Evolutionary conservation across 2,113 vertebrate genomes (phyloP), one percentile per base, ranked within the genome.

Genomic region (Equus quagga): DNA sequence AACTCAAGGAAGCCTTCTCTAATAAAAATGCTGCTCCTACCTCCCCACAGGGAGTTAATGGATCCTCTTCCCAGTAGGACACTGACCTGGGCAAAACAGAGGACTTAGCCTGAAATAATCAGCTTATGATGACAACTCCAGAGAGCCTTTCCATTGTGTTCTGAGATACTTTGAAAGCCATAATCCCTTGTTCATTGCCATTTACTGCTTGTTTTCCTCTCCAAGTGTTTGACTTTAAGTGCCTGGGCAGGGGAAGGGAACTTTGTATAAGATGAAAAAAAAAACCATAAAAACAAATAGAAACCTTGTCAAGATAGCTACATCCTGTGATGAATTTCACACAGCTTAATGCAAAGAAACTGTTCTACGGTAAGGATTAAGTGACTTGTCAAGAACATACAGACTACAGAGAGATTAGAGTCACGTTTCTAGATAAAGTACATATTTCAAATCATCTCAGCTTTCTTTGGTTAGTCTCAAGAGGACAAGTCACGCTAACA

Each of bases 251-350:
- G 17, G 36, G 33, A 78, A 73, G 36, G 8, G 2, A 31, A 80
- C 28, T 94, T 36, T 96, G 64, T 92, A 60, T 19, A 56, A 89
- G 75, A 91, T 7, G 94, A 96, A 92, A 69, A 6, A 6, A 89
- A 72, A 91, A 65, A 88, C 65, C n/a, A 94, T 51, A 60, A 96
- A 91, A 78, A 79, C 17, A 94, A 67, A 79, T 89, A 33, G 83
- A 65, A 96, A 46, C 18, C 17, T 84, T 84, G 23, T 84, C 56
- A 49, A 89, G 21, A 80, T 51, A 41, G 18, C 26, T 73, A 80
- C n/a, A 73, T 60, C 36, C n/a, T 18, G 10, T 11, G 65, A 17
- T 46, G 78, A 94, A 69, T 60, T 73, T 76, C 44, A 44, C 11
- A 46, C 5, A 54, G 21, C 17, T 72, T 72, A 89, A 51, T 56